Evolutionary conservation across 2,113 vertebrate species (phyloP), one percentile per base, ranked within the genome.

Genomic region (Ailurus styani): DNA sequence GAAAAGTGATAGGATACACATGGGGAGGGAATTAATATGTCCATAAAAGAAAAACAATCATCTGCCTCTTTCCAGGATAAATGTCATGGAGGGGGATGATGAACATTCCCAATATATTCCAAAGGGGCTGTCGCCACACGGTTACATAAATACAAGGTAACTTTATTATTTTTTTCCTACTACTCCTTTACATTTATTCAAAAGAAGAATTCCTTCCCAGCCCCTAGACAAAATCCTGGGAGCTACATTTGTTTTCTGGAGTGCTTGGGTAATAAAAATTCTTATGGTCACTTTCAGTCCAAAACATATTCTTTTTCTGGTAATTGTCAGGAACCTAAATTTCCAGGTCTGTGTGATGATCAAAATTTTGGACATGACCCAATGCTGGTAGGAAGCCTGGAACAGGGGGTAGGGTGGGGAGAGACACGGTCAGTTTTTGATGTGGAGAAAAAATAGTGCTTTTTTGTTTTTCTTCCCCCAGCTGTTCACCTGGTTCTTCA

Each of bases 291-390:
- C 25, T 96, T 97, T 64, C 73, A 77, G 31, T 89, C 13, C 21
- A 81, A 94, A 95, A 40, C 37, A n/a, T n/a, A 72, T 70, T 95
- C 14, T 90, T 15, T 70, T 97, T 97, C 79, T 70, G 78, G 12
- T 68, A 50, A 79, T 85, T 87, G 66, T 55, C 42, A 68, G 78
- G 64, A 60, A 37, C 25, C 42, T 23, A 55, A 79, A 77, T 90
- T 52, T 83, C 7, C 57, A 84, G 37, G 42, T 94, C 15, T 6
- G 14, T 66, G 45, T 45, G 70, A 84, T 93, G 29, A 68, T 85
- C 45, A 87, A 78, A 91, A 90, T 66, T 85, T 89, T 82, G 50
- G 92, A 75, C 54, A 87, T 55, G 68, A 52, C 27, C 77, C 27
- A 52, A 47, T 83, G 18, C 57, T 82, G 5, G 70, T 40, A 75